Base-by-base conservation (phyloP, 2,888 invertebrate species). In the Caradrina kadenii region DNA sequence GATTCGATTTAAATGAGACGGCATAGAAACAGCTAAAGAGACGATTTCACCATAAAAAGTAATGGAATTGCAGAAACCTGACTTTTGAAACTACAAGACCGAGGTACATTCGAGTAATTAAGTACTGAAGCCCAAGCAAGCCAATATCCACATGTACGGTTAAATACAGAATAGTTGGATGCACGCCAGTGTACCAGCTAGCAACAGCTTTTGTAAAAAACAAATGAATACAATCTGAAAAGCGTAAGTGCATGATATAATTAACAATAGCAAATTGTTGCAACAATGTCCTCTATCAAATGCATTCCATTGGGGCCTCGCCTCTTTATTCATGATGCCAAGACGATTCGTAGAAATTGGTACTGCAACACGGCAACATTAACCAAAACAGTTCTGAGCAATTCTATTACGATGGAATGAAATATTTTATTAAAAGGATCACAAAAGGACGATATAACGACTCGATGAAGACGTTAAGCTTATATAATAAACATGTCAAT, bases 111-210 rank as follows among this genome's bases (percentile, higher is more conserved):
- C 54, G 11, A 56, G 39, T 63, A 60, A 56, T 70, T 70, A 66
- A 66, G 54, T 66, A 63, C 55, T 67, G 58, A 70, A 78, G 19
- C 39, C 6, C 15, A 67, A 65, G 21, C 52, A 73, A 77, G 78
- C 72, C 73, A 77, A 87, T 79, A 81, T 81, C 79, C 79, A 76
- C 69, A 73, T 71, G 71, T 87, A 80, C 80, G 80, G 84, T 86
- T 83, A 86, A 88, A 89, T 79, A 77, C 78, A 76, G 88, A 90
- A 88, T 87, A 82, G 72, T 90, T 93, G 93, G 93, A 85, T 31
- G 10, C 11, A 45, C 21, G 92, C 93, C 93, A 93, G 84, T 39
- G 80, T 60, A 76, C 77, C 80, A 79, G 87, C 74, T 90, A 86
- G 91, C 87, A 92, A 91, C 89, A 85, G 83, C 82, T 76, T 74